A percentile compares a stretch with the other conserved stretches of the same genome.
These are phyloP conservation scores for Limanda limanda DNA, from an alignment of 2,113 vertebrate species.

Conservation along the genomic window DNA sequence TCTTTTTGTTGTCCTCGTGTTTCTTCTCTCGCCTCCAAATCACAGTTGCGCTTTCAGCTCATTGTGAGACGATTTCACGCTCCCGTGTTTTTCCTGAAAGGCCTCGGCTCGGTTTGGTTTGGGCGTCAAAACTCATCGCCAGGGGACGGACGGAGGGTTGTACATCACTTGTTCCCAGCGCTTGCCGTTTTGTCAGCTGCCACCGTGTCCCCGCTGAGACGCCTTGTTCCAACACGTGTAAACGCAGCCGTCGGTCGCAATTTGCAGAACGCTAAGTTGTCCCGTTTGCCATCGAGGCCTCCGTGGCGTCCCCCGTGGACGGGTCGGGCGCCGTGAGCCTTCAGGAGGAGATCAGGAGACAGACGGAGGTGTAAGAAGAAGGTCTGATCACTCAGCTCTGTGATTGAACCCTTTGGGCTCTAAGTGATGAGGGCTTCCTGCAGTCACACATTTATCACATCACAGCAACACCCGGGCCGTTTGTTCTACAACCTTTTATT, in stretches of 20 bases:
- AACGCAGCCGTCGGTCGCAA: not conserved
- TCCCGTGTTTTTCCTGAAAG: not conserved
- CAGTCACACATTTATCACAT: slow-evolving; percentile 6
- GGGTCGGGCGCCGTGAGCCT: not conserved
- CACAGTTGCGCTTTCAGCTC: slow-evolving; percentile 28
- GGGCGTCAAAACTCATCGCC: slow-evolving; percentile 17
- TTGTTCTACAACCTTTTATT: slow-evolving; percentile 14
- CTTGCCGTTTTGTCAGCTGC: slow-evolving; percentile 12
- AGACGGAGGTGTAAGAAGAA: not conserved
- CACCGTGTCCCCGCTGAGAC: not conserved
- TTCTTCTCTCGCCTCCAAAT: slow-evolving; percentile 15
- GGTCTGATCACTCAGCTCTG: slow-evolving; percentile 28
- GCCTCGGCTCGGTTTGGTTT: not conserved
- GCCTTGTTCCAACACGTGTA: slow-evolving; percentile 29
- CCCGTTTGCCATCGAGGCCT: not conserved
- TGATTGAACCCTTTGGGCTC: slow-evolving; percentile 32
- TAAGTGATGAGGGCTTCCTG: slow-evolving; percentile 1
- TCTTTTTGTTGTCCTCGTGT: not conserved
- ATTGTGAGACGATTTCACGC: slow-evolving; percentile 25
- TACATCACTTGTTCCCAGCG: slow-evolving; percentile 13
- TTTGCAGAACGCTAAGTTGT: not conserved
- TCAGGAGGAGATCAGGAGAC: not conserved
- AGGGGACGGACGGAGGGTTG: slow-evolving; percentile 1
- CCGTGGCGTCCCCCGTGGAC: not conserved
- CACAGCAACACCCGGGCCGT: not conserved